A percentile compares a stretch with the other conserved stretches of the same genome.
phyloP scores from a whole-genome alignment of 2,888 invertebrate species.

The Andrena chrysosceles region DNA sequence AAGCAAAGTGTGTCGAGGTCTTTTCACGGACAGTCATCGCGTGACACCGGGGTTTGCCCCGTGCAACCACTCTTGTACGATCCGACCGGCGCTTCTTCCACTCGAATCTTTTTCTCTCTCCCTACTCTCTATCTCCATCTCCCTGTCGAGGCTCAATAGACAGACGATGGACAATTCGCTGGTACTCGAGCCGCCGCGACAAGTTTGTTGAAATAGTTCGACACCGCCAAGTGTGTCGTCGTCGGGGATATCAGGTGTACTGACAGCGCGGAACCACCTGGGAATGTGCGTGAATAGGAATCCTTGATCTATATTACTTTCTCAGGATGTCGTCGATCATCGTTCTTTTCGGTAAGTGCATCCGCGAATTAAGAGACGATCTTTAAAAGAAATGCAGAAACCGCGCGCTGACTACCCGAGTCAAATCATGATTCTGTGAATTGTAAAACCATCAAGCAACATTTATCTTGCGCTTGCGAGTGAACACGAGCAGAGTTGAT shows the following conservation, averaged over 20 bases:
- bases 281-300: conserved; percentile 69
- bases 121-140: conserved; percentile 10
- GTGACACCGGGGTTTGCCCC: conserved; percentile 69
- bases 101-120: conserved; percentile 27
- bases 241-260: conserved; percentile 50
- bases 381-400: not conserved
- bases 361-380: not conserved
- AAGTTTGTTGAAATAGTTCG: conserved; percentile 61
- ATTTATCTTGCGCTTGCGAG: too few species aligned
- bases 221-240: conserved; percentile 43
- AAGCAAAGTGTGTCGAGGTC: conserved; percentile 85
- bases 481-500: too few species aligned
- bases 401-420: not conserved
- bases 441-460: too few species aligned
- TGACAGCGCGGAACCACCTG: conserved; percentile 41
- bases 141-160: conserved; percentile 42
- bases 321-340: conserved; percentile 71
- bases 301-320: conserved; percentile 42
- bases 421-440: not conserved
- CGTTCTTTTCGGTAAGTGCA: conserved; percentile 72
- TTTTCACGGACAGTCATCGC: conserved; percentile 84
- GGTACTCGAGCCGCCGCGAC: conserved; percentile 50
- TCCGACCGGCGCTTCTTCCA: conserved; percentile 36
- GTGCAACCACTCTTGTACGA: conserved; percentile 66
- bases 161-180: conserved; percentile 64